A percentile compares a stretch with the other conserved stretches of the same genome.
These are phyloP conservation scores for Thysanoteuthis rhombus DNA, from an alignment of 2,888 invertebrate species.

Conservation along the genomic window DNA sequence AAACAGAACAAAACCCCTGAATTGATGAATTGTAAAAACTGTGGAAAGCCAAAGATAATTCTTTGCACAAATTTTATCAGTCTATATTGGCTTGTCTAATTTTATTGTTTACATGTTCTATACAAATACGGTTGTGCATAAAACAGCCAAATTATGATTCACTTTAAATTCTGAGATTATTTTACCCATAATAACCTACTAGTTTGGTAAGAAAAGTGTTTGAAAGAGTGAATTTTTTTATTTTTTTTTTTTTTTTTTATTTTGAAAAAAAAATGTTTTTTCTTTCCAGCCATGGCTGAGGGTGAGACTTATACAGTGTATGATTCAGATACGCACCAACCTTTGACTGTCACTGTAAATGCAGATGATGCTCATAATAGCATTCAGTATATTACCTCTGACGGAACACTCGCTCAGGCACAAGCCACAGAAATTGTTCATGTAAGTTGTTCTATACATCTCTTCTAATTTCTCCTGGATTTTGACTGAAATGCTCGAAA, in stretches of 20 bases:
- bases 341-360: slow-evolving; percentile 56
- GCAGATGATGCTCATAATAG: slow-evolving; percentile 45
- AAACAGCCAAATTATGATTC: not conserved
- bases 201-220: not conserved
- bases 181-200: not conserved
- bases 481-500: no score
- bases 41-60: no score
- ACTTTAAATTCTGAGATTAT: not conserved
- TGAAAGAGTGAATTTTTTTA: not conserved
- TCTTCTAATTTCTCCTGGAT: no score
- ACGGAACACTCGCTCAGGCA: slow-evolving; percentile 44
- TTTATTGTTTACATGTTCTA: no score
- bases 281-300: slow-evolving; percentile 48
- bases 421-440: slow-evolving; percentile 35
- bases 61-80: no score
- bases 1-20: no score
- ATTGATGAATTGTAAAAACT: no score
- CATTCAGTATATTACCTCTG: slow-evolving; percentile 59
- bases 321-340: slow-evolving; percentile 56
- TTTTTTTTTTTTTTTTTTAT: not conserved
- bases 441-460: slow-evolving; percentile 13
- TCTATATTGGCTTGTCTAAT: no score
- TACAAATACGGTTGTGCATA: not conserved
- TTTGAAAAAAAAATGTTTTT: no score
- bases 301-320: slow-evolving; percentile 55